Base-by-base conservation (phyloP, 1,140 invertebrate genomes). In the Drosophila seguyi region DNA sequence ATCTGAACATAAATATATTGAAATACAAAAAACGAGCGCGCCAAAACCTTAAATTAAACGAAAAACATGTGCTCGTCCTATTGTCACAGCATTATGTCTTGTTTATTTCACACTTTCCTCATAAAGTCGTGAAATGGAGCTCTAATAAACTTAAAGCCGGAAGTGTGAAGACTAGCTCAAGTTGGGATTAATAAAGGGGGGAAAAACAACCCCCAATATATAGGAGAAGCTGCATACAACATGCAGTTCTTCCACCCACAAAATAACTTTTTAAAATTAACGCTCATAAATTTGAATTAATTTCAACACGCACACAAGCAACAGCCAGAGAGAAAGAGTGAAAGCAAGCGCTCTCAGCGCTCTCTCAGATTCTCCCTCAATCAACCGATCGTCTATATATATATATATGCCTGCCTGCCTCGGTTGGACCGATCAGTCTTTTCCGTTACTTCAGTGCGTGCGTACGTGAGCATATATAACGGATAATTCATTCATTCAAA, bases 221-320 rank as follows among this genome's bases (percentile, higher is more conserved):
- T 18, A 41, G 8, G 8, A 42, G 20, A 41, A 50, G 45, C 31
- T 20, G 56, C 47, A 29, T 36, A 36, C 22, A 18, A 39, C 52
- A 25, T 38, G 52, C 31, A 44, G 52, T 31, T 75, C 57, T 58
- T 53, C 52, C 60, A 42, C 50, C 68, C 56, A 52, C 36, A 53
- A 44, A 52, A 67, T 66, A 45, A 45, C 42, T 47, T 38, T 72
- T 73, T 34, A 53, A 86, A 86, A 86, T 76, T 88, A 87, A 87
- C 83, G 84, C 62, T 80, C 83, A 88, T 88, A 80, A 88, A 83
- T 76, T 87, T 72, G 57, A 83, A 87, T 83, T 83, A 80, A 79
- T 76, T 72, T 65, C 41, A 45, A 80, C 75, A 82, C 75, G 69
- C 75, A 79, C 53, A 27, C 48, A 50, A 13, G 10, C 27, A 1